phyloP scores from a whole-genome alignment of 2,113 vertebrate species.

The Pandion haliaetus region DNA sequence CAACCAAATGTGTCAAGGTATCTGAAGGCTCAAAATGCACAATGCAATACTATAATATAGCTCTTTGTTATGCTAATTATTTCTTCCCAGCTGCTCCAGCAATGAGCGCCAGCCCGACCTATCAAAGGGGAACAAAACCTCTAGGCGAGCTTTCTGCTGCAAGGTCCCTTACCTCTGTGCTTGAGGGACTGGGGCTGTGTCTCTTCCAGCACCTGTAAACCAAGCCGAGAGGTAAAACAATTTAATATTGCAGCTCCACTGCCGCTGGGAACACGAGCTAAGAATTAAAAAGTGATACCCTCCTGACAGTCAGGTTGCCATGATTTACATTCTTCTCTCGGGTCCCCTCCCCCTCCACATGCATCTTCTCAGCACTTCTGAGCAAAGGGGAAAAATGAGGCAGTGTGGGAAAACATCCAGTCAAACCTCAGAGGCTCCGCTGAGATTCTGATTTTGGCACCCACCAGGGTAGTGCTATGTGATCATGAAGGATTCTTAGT shows the following conservation, averaged over 20 bases:
- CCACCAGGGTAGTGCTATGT: not conserved
- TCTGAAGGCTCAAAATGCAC: slow-evolving; percentile 54
- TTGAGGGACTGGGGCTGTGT: not conserved
- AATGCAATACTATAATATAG: slow-evolving; percentile 39
- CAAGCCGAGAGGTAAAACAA: slow-evolving; percentile 1
- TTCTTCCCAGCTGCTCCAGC: slow-evolving; percentile 75
- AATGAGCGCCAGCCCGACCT: slow-evolving; percentile 55
- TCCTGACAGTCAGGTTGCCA: slow-evolving; percentile 33
- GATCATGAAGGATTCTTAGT: not conserved
- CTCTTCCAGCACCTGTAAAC: not conserved
- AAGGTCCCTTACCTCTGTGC: slow-evolving; percentile 25
- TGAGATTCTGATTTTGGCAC: not conserved
- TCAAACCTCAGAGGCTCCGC: not conserved
- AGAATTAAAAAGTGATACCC: slow-evolving; percentile 45
- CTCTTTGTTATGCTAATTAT: slow-evolving; percentile 80
- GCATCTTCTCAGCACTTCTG: not conserved
- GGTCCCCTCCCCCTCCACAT: slow-evolving; percentile 9
- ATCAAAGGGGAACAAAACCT: slow-evolving; percentile 64
- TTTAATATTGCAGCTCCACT: not conserved
- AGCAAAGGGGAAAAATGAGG: not conserved
- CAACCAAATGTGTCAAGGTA: slow-evolving; percentile 1
- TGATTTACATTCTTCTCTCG: slow-evolving; percentile 9
- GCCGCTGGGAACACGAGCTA: not conserved
- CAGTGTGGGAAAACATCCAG: slow-evolving; percentile 15
- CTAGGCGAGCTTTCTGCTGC: slow-evolving; percentile 9